Percentiles rank a stretch among this genome's conserved stretches.
Evolutionary conservation across 2,113 vertebrate genomes (phyloP).

Genomic region (Condylura cristata): DNA sequence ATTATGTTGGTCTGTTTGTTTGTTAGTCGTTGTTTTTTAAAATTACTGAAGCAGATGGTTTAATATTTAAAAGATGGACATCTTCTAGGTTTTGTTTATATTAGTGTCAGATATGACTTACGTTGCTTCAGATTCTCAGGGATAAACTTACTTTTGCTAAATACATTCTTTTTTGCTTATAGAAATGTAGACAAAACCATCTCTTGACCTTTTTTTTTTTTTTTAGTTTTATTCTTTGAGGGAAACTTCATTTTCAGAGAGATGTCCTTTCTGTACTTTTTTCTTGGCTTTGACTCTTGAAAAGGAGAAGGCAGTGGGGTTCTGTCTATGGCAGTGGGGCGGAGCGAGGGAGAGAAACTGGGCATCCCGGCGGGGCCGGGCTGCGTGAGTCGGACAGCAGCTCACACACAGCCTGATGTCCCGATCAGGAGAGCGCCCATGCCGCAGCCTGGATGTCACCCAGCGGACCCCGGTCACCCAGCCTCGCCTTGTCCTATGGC

Average conservation of each 20-base stretch:
- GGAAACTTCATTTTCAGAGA: slow-evolving; percentile 60
- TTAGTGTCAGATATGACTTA: slow-evolving; percentile 79
- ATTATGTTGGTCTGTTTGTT: slow-evolving; percentile 72
- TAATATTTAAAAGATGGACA: slow-evolving; percentile 67
- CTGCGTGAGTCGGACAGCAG: neutral
- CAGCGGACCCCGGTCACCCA: neutral
- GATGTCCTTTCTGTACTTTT: slow-evolving; percentile 4
- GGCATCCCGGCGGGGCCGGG: neutral
- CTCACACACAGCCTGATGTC: fast-evolving
- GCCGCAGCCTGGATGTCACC: fast-evolving
- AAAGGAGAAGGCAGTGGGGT: slow-evolving; percentile 40
- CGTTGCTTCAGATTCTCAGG: slow-evolving; percentile 87
- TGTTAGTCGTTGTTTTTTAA: slow-evolving; percentile 66
- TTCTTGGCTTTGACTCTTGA: neutral
- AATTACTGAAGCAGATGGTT: slow-evolving; percentile 61
- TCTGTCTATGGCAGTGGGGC: slow-evolving; percentile 23
- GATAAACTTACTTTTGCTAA: slow-evolving; percentile 83
- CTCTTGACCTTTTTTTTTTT: slow-evolving; percentile 41
- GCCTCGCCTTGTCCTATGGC: neutral
- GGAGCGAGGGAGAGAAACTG: neutral
- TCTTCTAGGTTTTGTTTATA: slow-evolving; percentile 78
- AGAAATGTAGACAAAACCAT: slow-evolving; percentile 69
- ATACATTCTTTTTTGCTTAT: slow-evolving; percentile 66
- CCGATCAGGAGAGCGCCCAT: fast-evolving
- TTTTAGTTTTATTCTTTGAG: slow-evolving; percentile 54